Evolutionary conservation across 2,888 invertebrate genomes (phyloP), one percentile per base, ranked within the genome.

Genomic region (Raillietiella orientalis): DNA sequence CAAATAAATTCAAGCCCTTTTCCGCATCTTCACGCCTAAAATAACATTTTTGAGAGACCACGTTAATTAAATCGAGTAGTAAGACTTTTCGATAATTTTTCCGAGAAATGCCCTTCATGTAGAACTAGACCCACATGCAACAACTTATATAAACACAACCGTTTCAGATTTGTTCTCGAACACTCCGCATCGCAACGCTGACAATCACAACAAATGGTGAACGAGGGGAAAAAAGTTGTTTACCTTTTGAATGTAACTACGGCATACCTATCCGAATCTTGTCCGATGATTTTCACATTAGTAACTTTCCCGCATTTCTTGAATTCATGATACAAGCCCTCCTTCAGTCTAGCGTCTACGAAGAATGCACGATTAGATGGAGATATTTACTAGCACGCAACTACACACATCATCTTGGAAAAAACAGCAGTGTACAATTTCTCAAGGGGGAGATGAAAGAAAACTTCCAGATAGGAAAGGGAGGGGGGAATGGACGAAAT

Each of bases 261-360:
- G 35, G 84, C 87, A 50, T 79, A 79, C 40, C 90, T 58, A 40
- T 79, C 79, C 26, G 69, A 65, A 36, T 70, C 77, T 40, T 74
- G 69, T 14, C 84, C 87, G 33, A 75, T 71, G 32, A 90, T 72
- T 47, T 72, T 72, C 30, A 87, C 82, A 62, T 77, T 75, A 38
- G 75, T 74, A 39, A 87, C 84, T 53, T 87, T 87, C 34, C 87
- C 90, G 52, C 84, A 79, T 46, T 87, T 90, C 56, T 90, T 90
- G 58, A 87, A 90, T 53, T 87, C 87, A 54, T 90, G 87, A 54
- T 79, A 90, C 37, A 90, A 62, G 36, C 87, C 90, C 53, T 90
- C 90, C 53, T 87, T 79, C 38, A 90, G 56, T 40, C 82, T 84
- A 38, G 79, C 77, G 50, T 87, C 87, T 45, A 21, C 32, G 24